phyloP scores from a whole-genome alignment of 2,797 vertebrate species.

The Neosilurus hyrtlii region DNA sequence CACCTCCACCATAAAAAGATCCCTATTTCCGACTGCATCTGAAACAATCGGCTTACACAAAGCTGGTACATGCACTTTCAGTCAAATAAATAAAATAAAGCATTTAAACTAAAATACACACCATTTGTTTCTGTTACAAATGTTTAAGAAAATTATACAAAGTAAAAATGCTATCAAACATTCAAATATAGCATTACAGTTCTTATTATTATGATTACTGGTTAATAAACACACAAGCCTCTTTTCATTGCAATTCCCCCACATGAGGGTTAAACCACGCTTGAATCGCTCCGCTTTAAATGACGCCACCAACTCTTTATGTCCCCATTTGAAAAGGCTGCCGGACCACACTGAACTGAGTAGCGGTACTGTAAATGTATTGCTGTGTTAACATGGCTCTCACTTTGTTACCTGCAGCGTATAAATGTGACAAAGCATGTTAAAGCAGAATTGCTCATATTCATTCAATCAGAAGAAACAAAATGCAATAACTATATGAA shows the following conservation, averaged over 20 bases:
- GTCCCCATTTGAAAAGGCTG: slow-evolving; percentile 89
- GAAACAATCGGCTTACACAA: slow-evolving; percentile 79
- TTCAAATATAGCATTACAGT: slow-evolving; percentile 55
- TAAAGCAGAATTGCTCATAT: slow-evolving; percentile 82
- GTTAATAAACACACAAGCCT: slow-evolving; percentile 47
- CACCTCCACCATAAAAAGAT: not conserved
- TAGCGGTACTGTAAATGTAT: slow-evolving; percentile 88
- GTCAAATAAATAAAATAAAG: slow-evolving; percentile 40
- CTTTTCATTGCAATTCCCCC: slow-evolving; percentile 38
- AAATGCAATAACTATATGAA: slow-evolving; percentile 70
- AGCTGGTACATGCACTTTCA: slow-evolving; percentile 76
- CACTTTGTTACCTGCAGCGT: slow-evolving; percentile 94
- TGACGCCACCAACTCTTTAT: slow-evolving; percentile 83
- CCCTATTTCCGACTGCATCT: slow-evolving; percentile 72
- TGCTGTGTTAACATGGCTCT: slow-evolving; percentile 91
- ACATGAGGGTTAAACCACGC: slow-evolving; percentile 68
- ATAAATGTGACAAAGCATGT: slow-evolving; percentile 96
- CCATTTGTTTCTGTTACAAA: slow-evolving; percentile 41
- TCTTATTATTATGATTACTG: slow-evolving; percentile 64
- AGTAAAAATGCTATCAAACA: slow-evolving; percentile 39
- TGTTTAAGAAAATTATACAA: slow-evolving; percentile 47
- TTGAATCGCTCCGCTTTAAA: slow-evolving; percentile 80
- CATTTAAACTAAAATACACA: slow-evolving; percentile 66
- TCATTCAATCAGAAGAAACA: slow-evolving; percentile 61
- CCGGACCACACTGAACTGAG: slow-evolving; percentile 82